Base-by-base conservation (phyloP, 2,888 invertebrate genomes). In the Laspeyria flexula region DNA sequence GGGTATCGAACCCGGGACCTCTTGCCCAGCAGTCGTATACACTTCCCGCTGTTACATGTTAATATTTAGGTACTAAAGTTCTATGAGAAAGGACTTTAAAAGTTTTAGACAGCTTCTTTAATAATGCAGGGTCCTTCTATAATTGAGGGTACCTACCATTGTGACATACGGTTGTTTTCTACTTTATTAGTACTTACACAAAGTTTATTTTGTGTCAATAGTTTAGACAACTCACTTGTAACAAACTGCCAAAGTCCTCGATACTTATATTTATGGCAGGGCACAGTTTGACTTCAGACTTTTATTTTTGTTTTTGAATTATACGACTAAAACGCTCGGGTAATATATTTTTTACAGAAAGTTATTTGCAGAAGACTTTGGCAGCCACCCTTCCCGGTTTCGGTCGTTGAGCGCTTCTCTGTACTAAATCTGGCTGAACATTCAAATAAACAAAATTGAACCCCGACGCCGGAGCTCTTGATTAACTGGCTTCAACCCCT, bases 401-500 rank as follows among this genome's bases (percentile, higher is more conserved):
- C 75, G 73, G 65, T 75, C 68, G 77, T 74, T 77, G 73, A 66
- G 62, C 67, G 65, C 64, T 59, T 56, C 67, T 60, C 51, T 65
- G 45, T 63, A 71, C 67, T 80, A 80, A 79, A 81, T 80, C 72
- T 71, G 66, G 47, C 52, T 55, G 63, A 64, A 68, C 74, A 73
- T 60, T 71, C 72, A 71, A 79, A 80, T 81, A 79, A 81, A 81
- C 77, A 77, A 79, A 76, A 76, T 70, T 60, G 65, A 70, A 67
- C 75, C 71, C 66, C 71, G 63, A 55, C 65, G 37, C 50, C 43
- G 53, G 38, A 51, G 40, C 42, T 53, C 39, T 73, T 77, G 79
- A 82, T 81, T 80, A 79, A 81, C 75, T 71, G 71, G 45, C 44
- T 46, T 50, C 38, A 52, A 42, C 50, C 55, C 55, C 42, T 71